Evolutionary conservation across 1,140 invertebrate genomes (phyloP).

Genomic region (Microvelia longipes): DNA sequence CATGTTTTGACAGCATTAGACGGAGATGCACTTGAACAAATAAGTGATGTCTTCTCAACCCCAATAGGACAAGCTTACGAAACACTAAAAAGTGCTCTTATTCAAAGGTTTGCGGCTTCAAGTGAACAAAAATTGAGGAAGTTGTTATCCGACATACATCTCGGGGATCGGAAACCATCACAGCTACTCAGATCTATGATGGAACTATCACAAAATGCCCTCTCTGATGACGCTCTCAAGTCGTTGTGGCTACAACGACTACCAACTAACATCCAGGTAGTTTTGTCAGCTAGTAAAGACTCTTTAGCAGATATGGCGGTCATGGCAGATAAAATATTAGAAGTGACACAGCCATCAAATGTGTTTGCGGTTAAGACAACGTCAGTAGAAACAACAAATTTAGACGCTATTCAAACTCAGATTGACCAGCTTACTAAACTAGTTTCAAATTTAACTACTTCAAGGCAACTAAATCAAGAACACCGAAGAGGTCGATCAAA

Average conservation of each 20-base stretch:
- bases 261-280: not conserved
- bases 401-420: not conserved
- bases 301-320: conserved; percentile 1
- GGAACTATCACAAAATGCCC: conserved; percentile 15
- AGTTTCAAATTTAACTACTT: not conserved
- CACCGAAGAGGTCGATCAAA: not conserved
- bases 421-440: not conserved
- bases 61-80: conserved; percentile 14
- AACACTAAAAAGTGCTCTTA: conserved; percentile 23
- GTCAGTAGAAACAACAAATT: not conserved
- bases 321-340: conserved; percentile 6
- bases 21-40: not conserved
- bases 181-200: conserved; percentile 23
- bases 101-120: conserved; percentile 18
- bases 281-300: conserved; percentile 1
- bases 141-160: conserved; percentile 5
- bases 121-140: conserved; percentile 20
- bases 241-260: conserved; percentile 4
- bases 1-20: conserved; percentile 13
- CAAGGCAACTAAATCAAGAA: not conserved
- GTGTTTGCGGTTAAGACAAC: not conserved
- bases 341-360: not conserved
- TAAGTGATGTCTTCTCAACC: conserved; percentile 12
- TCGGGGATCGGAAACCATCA: conserved; percentile 26
- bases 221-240: conserved; percentile 24